Conservation (phyloP, 64 coral and sea anemone genomes). For the Stichodactyla helianthus region DNA sequence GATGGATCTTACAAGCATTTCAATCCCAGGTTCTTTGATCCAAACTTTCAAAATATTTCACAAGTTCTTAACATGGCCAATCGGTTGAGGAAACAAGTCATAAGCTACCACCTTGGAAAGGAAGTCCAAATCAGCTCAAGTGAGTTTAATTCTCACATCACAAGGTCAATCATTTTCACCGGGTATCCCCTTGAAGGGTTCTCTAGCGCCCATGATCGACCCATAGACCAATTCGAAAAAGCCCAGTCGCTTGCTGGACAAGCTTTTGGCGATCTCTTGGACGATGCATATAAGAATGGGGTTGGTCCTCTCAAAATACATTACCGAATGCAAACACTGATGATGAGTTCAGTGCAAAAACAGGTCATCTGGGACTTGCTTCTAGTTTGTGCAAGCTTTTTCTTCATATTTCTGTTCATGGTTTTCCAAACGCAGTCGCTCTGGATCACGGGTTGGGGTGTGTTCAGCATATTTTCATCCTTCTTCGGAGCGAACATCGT, state of each 20-base stretch:
- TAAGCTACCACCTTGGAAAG: conserved; percentile 37
- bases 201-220: neutral
- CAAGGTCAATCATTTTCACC: neutral
- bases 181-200: conserved; percentile 36
- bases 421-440: conserved; percentile 45
- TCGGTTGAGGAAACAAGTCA: neutral
- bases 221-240: conserved; percentile 6
- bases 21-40: conserved; percentile 31
- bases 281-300: conserved; percentile 19
- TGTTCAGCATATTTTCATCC: conserved; percentile 47
- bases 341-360: conserved; percentile 15
- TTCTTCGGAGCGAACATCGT: conserved; percentile 49
- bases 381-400: conserved; percentile 33
- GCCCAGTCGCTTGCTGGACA: neutral
- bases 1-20: conserved; percentile 43
- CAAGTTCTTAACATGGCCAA: conserved; percentile 30
- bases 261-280: conserved; percentile 23
- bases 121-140: neutral
- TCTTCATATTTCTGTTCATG: conserved; percentile 51
- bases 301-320: conserved; percentile 30
- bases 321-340: conserved; percentile 18
- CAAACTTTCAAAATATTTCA: conserved; percentile 50
- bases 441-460: conserved; percentile 47
- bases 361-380: conserved; percentile 45
- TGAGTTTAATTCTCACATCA: neutral